These are phyloP conservation scores for Pelvicachromis taeniatus DNA, from an alignment of 2,113 vertebrate species.

Conservation along the genomic window DNA sequence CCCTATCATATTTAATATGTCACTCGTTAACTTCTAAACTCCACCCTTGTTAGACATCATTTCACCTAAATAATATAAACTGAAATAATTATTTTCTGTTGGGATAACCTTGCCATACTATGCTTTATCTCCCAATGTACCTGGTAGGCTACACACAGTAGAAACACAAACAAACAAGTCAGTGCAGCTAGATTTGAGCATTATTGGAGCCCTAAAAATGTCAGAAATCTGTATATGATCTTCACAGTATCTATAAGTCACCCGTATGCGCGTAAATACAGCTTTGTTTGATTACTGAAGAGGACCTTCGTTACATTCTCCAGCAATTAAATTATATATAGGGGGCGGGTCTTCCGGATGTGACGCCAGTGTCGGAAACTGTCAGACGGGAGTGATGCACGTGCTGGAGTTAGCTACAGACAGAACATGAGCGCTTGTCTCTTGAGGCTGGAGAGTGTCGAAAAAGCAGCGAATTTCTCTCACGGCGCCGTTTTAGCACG, in stretches of 20 bases:
- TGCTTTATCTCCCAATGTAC: background rate
- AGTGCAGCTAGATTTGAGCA: background rate
- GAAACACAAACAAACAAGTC: background rate
- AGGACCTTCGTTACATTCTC: background rate
- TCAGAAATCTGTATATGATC: background rate
- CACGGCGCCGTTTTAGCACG: background rate
- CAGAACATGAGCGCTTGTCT: background rate
- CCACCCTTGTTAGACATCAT: background rate
- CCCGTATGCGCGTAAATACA: background rate
- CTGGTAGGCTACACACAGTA: background rate
- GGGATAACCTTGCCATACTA: background rate
- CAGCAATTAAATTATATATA: background rate
- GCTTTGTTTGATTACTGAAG: background rate
- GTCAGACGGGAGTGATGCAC: conserved; percentile 17
- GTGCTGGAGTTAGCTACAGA: background rate
- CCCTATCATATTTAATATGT: background rate
- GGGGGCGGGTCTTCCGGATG: conserved; percentile 33
- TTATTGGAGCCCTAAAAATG: background rate
- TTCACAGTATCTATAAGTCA: background rate
- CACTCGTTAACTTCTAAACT: background rate
- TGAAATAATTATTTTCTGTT: background rate
- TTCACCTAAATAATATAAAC: background rate
- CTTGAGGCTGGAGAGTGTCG: background rate
- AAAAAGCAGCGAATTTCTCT: background rate
- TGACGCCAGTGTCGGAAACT: conserved; percentile 38